Evolutionary conservation across 2,888 invertebrate species (phyloP), one percentile per base, ranked within the genome.

Genomic region (Protodeltote pygarga): DNA sequence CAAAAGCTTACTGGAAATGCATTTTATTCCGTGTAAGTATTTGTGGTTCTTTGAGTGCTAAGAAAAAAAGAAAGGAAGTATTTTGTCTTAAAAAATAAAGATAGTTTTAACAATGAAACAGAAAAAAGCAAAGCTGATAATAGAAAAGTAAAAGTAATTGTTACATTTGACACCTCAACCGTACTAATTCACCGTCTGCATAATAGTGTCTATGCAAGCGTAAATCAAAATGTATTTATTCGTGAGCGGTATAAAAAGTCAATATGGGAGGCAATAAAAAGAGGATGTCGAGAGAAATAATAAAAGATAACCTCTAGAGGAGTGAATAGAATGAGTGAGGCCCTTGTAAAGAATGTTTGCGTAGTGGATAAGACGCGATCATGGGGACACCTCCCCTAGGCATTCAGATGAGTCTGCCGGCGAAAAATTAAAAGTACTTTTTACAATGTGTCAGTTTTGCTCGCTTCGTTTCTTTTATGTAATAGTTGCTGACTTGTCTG

Each of bases 201-300:
- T 81, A 86, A 81, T 81, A 79, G 70, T 77, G 86, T 77, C 75
- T 78, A 77, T 75, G 79, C 79, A 74, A 74, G 85, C 84, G 80
- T 83, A 87, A 91, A 92, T 92, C 91, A 90, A 89, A 92, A 92
- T 92, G 92, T 90, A 92, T 92, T 91, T 92, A 92, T 92, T 90
- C 91, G 75, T 74, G 77, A 73, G 79, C 81, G 79, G 89, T 83
- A 90, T 89, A 92, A 91, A 92, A 92, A 91, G 90, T 88, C 92
- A 91, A 92, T 91, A 92, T 90, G 88, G 84, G 83, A 81, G 87
- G 90, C 89, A 88, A 88, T 88, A 88, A 88, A 87, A 87, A 79
- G 85, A 80, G 87, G 83, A 86, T 85, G 83, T 81, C 72, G 85
- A 73, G 83, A 83, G 86, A 87, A 87, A 87, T 87, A 87, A 90